Evolutionary conservation across 2,888 invertebrate species (phyloP).

Genomic region (Atrina japonica): DNA sequence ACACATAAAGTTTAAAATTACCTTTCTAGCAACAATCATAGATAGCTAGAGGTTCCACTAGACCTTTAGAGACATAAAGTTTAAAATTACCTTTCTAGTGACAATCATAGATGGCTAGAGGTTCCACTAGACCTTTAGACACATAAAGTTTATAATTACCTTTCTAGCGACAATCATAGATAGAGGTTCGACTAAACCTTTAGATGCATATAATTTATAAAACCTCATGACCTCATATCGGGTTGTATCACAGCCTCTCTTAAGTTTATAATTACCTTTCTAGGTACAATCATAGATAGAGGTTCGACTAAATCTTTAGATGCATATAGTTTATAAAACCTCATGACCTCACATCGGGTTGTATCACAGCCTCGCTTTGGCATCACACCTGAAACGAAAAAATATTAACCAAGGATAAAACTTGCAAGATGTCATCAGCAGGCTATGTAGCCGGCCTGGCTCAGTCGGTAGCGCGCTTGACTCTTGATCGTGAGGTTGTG

Average conservation of each 20-base stretch:
- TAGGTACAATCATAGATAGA: constrained; percentile 98
- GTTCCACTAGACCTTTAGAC: too few relatives aligned
- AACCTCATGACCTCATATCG: constrained; percentile 97
- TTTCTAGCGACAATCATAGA: constrained; percentile 99
- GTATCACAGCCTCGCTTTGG: constrained; percentile 98
- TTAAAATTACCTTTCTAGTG: constrained; percentile 93
- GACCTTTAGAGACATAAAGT: too few relatives aligned
- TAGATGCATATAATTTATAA: constrained; percentile 91
- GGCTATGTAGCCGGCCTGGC: too few relatives aligned
- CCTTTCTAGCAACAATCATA: not conserved
- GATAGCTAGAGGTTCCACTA: too few relatives aligned
- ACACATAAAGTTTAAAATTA: too few relatives aligned
- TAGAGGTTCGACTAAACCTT: constrained; percentile 90
- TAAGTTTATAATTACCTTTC: constrained; percentile 95
- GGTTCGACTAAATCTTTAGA: constrained; percentile 89
- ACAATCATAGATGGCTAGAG: constrained; percentile 80
- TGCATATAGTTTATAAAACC: constrained; percentile 96
- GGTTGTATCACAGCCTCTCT: constrained; percentile 96
- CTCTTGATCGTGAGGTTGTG: too few relatives aligned
- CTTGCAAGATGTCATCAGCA: too few relatives aligned
- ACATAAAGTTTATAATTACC: too few relatives aligned
- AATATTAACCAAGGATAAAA: too few relatives aligned
- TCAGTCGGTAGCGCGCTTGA: too few relatives aligned
- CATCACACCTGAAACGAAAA: constrained; percentile 86
- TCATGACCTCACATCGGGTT: constrained; percentile 94